A percentile compares a stretch with the other conserved stretches of the same genome.
These are phyloP conservation scores for Pelochelys cantorii DNA, from an alignment of 2,797 vertebrate genomes.

Conservation along the genomic window DNA sequence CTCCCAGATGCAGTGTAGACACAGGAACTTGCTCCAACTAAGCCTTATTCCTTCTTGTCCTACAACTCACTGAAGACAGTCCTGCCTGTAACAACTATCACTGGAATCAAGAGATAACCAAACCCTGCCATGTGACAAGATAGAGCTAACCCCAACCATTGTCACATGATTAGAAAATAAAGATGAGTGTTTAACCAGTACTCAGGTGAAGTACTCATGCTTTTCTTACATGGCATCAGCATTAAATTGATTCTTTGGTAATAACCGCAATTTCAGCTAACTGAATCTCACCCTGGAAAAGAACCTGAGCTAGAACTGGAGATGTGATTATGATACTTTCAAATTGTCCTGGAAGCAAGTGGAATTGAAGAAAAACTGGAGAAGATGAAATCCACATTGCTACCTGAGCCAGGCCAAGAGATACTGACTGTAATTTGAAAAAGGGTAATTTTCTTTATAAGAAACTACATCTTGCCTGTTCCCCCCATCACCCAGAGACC, in stretches of 20 bases:
- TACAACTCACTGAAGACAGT: conserved; percentile 17
- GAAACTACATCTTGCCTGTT: too few species aligned
- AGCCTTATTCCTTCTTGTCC: conserved; percentile 48
- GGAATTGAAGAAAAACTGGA: too few species aligned
- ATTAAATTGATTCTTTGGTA: not conserved
- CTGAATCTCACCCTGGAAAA: not conserved
- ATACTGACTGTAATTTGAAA: too few species aligned
- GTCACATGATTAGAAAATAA: not conserved
- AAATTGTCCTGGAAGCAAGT: too few species aligned
- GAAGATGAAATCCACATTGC: too few species aligned
- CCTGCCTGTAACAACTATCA: not conserved
- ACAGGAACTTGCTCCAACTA: conserved; percentile 28
- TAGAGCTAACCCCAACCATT: not conserved
- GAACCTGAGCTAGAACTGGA: too few species aligned
- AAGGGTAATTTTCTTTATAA: too few species aligned
- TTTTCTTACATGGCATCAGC: not conserved
- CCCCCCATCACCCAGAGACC: too few species aligned
- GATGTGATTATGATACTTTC: too few species aligned
- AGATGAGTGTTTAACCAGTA: not conserved
- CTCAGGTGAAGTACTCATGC: not conserved
- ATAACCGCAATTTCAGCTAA: not conserved
- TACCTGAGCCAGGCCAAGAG: too few species aligned
- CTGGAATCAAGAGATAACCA: not conserved
- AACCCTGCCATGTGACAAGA: not conserved
- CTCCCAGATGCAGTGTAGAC: too few species aligned